Evolutionary conservation across 2,888 invertebrate species (phyloP).

Genomic region (Seira musarum): DNA sequence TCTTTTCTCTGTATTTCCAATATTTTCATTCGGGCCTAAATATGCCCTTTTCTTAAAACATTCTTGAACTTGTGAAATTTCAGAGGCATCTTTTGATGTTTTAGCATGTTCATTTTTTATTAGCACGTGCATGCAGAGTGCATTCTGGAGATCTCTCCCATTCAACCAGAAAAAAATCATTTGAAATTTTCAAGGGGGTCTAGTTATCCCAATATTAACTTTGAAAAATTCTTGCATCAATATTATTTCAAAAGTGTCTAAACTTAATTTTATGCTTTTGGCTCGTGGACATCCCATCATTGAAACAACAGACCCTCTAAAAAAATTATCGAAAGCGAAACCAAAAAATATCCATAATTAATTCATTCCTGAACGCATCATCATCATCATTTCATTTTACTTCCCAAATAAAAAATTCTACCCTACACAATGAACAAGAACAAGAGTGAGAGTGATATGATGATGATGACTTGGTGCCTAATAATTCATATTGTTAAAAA

Average conservation of each 20-base stretch:
- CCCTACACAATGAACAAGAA: no score
- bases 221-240: constrained; percentile 18
- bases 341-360: no score
- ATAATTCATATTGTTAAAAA: no score
- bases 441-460: no score
- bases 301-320: background rate
- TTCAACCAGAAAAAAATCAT: constrained; percentile 19
- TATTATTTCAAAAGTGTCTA: constrained; percentile 16
- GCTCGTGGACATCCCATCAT: constrained; percentile 37
- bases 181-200: constrained; percentile 17
- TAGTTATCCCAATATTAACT: background rate
- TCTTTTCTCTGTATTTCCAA: constrained; percentile 13
- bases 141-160: constrained; percentile 13
- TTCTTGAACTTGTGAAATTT: no score
- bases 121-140: constrained; percentile 39
- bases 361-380: no score
- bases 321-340: no score
- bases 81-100: background rate
- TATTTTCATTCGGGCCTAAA: background rate
- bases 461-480: no score
- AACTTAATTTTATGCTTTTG: constrained; percentile 38
- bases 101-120: constrained; percentile 25
- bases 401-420: no score
- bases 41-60: no score
- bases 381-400: no score